phyloP scores from a whole-genome alignment of 2,888 invertebrate species.

The Troglohyphantes excavatus region DNA sequence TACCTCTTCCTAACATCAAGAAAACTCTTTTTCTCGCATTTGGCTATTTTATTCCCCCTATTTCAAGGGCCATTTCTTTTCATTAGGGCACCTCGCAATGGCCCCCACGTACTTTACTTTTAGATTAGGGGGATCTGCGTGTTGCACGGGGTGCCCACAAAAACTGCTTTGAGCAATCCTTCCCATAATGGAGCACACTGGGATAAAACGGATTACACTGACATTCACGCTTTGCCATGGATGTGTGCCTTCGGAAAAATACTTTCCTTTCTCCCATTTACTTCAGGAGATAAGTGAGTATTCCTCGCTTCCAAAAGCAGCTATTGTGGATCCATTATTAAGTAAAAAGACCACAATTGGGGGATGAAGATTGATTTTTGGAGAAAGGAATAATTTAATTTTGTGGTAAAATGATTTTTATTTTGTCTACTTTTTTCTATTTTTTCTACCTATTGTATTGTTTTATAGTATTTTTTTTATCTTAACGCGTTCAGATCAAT shows the following conservation, averaged over 20 bases:
- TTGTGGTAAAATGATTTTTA: not conserved
- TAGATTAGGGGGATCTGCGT: constrained; percentile 8
- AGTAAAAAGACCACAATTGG: constrained; percentile 4
- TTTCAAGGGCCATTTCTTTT: constrained; percentile 32
- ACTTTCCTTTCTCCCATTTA: not conserved
- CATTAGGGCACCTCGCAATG: constrained; percentile 14
- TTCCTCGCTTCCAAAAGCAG: constrained; percentile 6
- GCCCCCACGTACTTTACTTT: constrained; percentile 22
- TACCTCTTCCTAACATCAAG: not conserved
- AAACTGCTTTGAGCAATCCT: constrained; percentile 21
- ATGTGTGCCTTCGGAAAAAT: constrained; percentile 21
- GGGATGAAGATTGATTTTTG: constrained; percentile 31
- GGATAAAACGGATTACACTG: constrained; percentile 31
- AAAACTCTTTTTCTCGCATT: not conserved
- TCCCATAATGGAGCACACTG: constrained; percentile 50
- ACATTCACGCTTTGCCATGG: constrained; percentile 18
- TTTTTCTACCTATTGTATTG: no score
- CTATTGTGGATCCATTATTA: not conserved
- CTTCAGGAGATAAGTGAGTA: not conserved
- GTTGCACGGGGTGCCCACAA: not conserved
- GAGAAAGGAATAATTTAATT: constrained; percentile 36
- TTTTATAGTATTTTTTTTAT: not conserved
- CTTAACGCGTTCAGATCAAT: no score
- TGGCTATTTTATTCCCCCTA: constrained; percentile 13
- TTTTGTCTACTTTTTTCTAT: no score